Evolutionary conservation across 2,797 vertebrate species (phyloP), one percentile per base, ranked within the genome.

Genomic region (Astyanax mexicanus): DNA sequence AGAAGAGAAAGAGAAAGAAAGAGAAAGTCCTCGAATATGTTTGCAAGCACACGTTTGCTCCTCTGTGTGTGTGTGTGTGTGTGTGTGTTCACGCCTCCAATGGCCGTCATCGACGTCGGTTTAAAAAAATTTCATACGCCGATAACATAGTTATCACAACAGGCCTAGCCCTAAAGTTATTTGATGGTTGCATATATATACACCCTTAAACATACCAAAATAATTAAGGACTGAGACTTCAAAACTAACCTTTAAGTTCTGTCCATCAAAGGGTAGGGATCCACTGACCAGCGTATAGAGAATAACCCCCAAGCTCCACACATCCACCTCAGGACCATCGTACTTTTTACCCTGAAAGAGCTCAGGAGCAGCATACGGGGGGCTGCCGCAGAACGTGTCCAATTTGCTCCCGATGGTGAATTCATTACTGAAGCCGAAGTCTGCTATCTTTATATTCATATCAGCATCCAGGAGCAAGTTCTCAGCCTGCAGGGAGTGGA

Each of bases 371-470:
- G 96, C 96, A 0, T 97, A 98, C 1, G 96, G 96, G 0, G 96
- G 96, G 74, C 96, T 97, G 27, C 96, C 96, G 69, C 96, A 98
- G 90, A 97, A 98, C 0, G 96, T 98, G 93, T 98, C 96, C 91
- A 98, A 81, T 88, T 98, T 98, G 75, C 92, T 96, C 79, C 96
- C 96, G 0, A 96, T 85, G 0, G 94, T 97, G 90, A 98, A 98
- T 87, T 98, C 96, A 0, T 98, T 98, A 82, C 96, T 98, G 92
- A 98, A 97, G 79, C 96, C 96, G 82, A 98, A 97, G 90, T 97
- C 96, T 27, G 96, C 96, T 45, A 98, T 97, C 92, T 98, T 98
- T 79, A 98, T 97, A 89, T 98, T 97, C 96, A 98, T 98, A 78
- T 97, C 96, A 29, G 93, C 94, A 84, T 97, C 96, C 75, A 98